Conservation (phyloP, 2,113 vertebrate genomes). For the Macaca mulatta region DNA sequence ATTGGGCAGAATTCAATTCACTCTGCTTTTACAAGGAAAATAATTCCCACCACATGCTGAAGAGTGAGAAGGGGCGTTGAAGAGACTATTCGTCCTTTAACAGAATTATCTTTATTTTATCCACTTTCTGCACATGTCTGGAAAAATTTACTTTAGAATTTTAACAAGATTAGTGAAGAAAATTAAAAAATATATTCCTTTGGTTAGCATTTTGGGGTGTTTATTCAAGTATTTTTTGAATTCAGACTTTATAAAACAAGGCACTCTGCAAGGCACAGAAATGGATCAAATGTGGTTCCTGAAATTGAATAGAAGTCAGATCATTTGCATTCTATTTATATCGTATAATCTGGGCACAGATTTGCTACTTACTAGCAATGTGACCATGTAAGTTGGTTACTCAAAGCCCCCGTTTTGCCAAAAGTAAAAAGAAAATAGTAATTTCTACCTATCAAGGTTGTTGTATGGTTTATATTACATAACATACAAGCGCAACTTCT, state of each 20-base stretch:
- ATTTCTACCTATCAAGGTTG: not conserved
- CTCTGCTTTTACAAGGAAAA: conserved; percentile 56
- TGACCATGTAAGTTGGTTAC: not conserved
- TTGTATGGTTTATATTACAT: not conserved
- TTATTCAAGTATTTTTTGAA: not conserved
- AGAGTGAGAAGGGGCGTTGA: conserved; percentile 59
- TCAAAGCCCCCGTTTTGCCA: not conserved
- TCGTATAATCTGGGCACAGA: not conserved
- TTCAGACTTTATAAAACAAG: not conserved
- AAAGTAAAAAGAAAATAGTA: not conserved
- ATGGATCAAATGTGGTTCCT: not conserved
- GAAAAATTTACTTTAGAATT: conserved; percentile 75
- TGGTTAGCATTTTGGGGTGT: conserved; percentile 4
- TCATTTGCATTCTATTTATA: not conserved
- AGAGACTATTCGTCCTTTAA: conserved; percentile 70
- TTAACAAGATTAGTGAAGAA: conserved; percentile 71
- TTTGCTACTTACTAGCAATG: not conserved
- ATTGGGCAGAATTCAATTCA: conserved; percentile 72
- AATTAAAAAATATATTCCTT: conserved; percentile 66
- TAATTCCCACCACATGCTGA: not conserved
- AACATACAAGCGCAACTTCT: not conserved
- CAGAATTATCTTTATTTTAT: conserved; percentile 65
- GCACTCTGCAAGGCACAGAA: not conserved
- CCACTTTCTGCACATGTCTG: conserved; percentile 39
- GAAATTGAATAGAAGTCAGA: not conserved